Evolutionary conservation across 2,113 vertebrate species (phyloP), one percentile per base, ranked within the genome.

Genomic region (Oceanites oceanicus): DNA sequence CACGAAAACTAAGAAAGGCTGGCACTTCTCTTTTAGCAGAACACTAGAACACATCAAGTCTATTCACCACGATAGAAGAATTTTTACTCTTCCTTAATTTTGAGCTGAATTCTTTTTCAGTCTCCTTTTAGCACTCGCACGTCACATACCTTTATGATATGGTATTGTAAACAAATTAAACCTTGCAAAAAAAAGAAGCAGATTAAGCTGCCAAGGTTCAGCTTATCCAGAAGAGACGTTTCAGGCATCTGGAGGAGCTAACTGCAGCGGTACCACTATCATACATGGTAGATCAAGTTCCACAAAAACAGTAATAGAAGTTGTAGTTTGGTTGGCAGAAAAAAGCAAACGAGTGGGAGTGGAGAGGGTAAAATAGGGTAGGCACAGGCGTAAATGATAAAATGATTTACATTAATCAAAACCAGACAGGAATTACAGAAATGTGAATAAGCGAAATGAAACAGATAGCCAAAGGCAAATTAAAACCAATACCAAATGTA

Each of bases 21-120:
- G 47, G 44, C 26, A 16, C 18, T 68, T 55, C 4, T 11, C 45
- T 68, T 59, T 20, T 18, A 62, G 59, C 84, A 8, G 17, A 80
- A 42, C 7, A 27, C 32, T 23, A 73, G 19, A 66, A 84, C 16
- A 66, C 56, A 44, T 6, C 0, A 0, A 79, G 16, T 45, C 11
- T 21, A 10, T 38, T 78, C 58, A 47, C 23, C 25, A 10, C 0
- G 0, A 26, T 0, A 7, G 9, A 50, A 63, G 3, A 17, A 25
- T 32, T 78, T 62, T 49, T 25, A 50, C 34, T 56, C 13, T 49
- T 68, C 42, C 59, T 59, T 34, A 85, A 72, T 38, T 66, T 42
- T 30, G 36, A 86, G 9, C 14, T 63, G 29, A 52, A 25, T 78
- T 86, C 11, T 53, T 62, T 73, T 86, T 19, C 70, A 71, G 26